These are phyloP conservation scores for Cynocephalus volans DNA, from an alignment of 2,113 vertebrate species.

Conservation along the genomic window DNA sequence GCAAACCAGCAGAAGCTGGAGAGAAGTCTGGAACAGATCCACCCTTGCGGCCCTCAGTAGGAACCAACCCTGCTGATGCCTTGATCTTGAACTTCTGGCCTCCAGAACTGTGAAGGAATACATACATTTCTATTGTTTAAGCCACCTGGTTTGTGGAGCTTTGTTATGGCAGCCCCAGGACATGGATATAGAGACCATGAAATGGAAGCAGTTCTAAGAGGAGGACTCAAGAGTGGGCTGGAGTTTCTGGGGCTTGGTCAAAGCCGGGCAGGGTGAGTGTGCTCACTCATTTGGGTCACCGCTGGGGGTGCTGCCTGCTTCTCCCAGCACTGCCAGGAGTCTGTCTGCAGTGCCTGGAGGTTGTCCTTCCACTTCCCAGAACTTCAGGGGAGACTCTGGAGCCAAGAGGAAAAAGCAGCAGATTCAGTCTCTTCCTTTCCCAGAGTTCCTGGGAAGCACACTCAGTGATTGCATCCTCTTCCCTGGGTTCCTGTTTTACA, in stretches of 20 bases:
- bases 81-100: neutral
- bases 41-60: neutral
- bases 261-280: neutral
- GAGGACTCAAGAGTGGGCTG: neutral
- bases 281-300: rapidly evolving
- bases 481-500: constrained; percentile 68
- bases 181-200: neutral
- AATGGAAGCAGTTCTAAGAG: neutral
- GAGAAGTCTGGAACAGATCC: neutral
- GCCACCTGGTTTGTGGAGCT: neutral
- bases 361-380: neutral
- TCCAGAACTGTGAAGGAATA: neutral
- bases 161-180: neutral
- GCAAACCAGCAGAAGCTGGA: neutral
- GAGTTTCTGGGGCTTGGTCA: neutral
- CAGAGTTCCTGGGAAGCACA: neutral
- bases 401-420: neutral
- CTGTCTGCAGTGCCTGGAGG: neutral
- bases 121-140: rapidly evolving
- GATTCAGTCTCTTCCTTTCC: neutral
- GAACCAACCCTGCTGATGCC: neutral
- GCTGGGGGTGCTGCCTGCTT: no score
- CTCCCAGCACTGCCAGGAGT: neutral
- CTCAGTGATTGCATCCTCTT: neutral
- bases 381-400: neutral